These are phyloP conservation scores for Sphaerophoria taeniata DNA, from an alignment of 2,888 invertebrate genomes.

Conservation along the genomic window DNA sequence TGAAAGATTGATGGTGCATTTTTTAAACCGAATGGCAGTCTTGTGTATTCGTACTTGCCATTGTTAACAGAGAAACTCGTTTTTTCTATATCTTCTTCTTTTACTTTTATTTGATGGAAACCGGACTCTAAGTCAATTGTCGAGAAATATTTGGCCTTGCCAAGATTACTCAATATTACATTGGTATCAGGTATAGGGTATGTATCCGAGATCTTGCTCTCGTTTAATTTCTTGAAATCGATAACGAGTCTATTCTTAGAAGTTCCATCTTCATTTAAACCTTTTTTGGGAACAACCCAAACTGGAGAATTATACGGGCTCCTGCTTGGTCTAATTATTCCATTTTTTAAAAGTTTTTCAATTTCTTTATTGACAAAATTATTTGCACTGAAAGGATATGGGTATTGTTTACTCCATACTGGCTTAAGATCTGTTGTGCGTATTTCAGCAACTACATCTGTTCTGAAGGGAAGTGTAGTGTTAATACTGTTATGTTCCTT, in stretches of 20 bases:
- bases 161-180: background rate
- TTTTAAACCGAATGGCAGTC: background rate
- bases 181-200: background rate
- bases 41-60: background rate
- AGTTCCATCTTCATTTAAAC: conserved; percentile 20
- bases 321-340: conserved; percentile 25
- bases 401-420: conserved; percentile 47
- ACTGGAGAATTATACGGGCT: conserved; percentile 6
- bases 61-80: background rate
- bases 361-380: conserved; percentile 49
- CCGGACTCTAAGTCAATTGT: background rate
- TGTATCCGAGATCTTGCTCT: background rate
- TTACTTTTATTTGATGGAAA: background rate
- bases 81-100: background rate
- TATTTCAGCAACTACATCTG: conserved; percentile 30
- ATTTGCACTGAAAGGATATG: conserved; percentile 35
- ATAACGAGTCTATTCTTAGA: conserved; percentile 23
- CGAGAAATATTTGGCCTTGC: background rate
- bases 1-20: conserved; percentile 13
- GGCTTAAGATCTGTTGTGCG: conserved; percentile 20
- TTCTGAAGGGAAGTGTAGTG: conserved; percentile 25
- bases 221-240: conserved; percentile 28
- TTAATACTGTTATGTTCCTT: background rate
- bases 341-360: conserved; percentile 29
- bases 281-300: conserved; percentile 13